Evolutionary conservation across 2,888 invertebrate genomes (phyloP), one percentile per base, ranked within the genome.

Genomic region (Notodonta dromedarius): DNA sequence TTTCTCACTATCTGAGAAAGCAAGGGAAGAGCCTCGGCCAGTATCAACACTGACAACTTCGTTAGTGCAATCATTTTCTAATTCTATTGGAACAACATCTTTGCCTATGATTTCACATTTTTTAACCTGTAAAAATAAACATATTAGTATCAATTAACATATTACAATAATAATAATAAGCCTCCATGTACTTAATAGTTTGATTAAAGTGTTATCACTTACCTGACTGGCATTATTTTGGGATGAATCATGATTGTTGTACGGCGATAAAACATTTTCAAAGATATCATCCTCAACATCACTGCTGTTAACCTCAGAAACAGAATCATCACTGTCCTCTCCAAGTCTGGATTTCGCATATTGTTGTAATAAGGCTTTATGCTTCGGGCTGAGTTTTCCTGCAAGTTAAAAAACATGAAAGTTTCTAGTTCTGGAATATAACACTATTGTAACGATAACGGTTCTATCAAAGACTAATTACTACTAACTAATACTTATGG

Each of bases 11-110:
- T 90, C 89, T 12, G 90, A 91, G 69, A 79, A 85, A 44, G 84
- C 86, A 32, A 89, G 76, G 7, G 93, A 94, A 24, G 93, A 93
- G 11, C 91, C 93, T 55, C 88, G 73, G 1, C 93, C 93, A 3
- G 91, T 90, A 67, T 93, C 93, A 58, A 86, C 75, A 71, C 89
- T 91, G 6, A 80, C 76, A 35, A 75, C 66, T 70, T 85, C 88
- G 75, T 80, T 67, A 60, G 59, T 73, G 52, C 57, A 54, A 50
- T 73, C 67, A 59, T 61, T 61, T 57, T 73, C 67, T 12, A 57
- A 60, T 57, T 66, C 65, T 24, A 58, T 62, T 61, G 56, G 52
- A 42, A 12, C 50, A 44, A 53, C 62, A 46, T 63, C 50, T 51
- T 61, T 62, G 44, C 40, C 56, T 35, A 42, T 24, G n/a, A 16